Percentiles rank a stretch among this genome's conserved stretches.
Conservation (phyloP, 2,113 vertebrate species). For the Candoia aspera region DNA sequence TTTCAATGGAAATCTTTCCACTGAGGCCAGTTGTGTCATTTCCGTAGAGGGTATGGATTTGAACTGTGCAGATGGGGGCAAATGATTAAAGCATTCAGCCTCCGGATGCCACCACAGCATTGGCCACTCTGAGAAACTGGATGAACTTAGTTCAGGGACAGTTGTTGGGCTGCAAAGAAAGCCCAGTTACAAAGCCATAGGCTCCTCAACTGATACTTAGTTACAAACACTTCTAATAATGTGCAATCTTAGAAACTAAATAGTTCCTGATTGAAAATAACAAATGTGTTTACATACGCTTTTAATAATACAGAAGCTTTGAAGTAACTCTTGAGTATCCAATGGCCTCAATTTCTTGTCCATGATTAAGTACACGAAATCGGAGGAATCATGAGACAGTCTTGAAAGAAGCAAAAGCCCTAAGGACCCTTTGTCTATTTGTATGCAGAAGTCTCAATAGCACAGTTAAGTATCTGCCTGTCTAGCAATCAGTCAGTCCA, state of each 20-base stretch:
- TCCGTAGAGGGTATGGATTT: background rate
- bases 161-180: background rate
- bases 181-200: background rate
- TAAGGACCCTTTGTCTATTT: conserved; percentile 27
- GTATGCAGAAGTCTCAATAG: conserved; percentile 26
- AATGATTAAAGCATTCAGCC: background rate
- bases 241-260: conserved; percentile 5
- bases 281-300: conserved; percentile 7
- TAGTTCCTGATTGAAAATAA: conserved; percentile 3
- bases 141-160: background rate
- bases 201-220: background rate
- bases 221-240: background rate
- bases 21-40: background rate
- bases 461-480: conserved; percentile 27
- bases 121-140: background rate
- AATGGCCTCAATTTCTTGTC: conserved; percentile 16
- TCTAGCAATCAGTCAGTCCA: conserved; percentile 38
- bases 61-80: background rate
- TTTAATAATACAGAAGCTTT: conserved; percentile 20
- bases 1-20: background rate
- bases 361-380: conserved; percentile 16
- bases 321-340: conserved; percentile 6
- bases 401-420: conserved; percentile 23
- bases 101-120: background rate
- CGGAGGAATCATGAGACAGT: background rate